A percentile compares a stretch with the other conserved stretches of the same genome.
Conservation (phyloP, 2,113 vertebrate species). For the Petromus typicus region DNA sequence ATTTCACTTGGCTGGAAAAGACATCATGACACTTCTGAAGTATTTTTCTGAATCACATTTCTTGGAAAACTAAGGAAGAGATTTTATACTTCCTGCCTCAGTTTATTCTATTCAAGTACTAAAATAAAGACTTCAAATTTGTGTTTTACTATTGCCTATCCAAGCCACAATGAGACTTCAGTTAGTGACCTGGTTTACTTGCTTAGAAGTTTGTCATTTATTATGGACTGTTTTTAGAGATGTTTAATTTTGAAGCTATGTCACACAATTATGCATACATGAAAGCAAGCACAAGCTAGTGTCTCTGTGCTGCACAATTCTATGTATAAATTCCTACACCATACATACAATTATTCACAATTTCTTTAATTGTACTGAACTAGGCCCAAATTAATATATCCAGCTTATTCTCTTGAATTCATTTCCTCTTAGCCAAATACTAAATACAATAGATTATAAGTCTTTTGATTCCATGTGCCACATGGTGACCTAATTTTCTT, state of each 20-base stretch:
- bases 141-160: neutral
- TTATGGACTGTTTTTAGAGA: neutral
- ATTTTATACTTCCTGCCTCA: neutral
- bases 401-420: neutral
- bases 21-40: neutral
- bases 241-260: neutral
- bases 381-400: neutral
- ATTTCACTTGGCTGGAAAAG: neutral
- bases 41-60: neutral
- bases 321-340: neutral
- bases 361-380: neutral
- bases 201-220: neutral
- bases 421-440: neutral
- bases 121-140: neutral
- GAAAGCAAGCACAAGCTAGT: neutral
- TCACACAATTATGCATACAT: neutral
- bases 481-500: neutral
- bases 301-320: neutral
- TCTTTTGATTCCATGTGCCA: neutral
- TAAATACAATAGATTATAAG: neutral
- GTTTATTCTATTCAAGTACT: neutral
- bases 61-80: neutral
- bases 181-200: neutral
- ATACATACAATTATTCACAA: neutral
- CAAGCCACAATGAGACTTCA: neutral